These are phyloP conservation scores for Synergus gifuensis DNA, from an alignment of 2,888 invertebrate genomes.

Conservation along the genomic window DNA sequence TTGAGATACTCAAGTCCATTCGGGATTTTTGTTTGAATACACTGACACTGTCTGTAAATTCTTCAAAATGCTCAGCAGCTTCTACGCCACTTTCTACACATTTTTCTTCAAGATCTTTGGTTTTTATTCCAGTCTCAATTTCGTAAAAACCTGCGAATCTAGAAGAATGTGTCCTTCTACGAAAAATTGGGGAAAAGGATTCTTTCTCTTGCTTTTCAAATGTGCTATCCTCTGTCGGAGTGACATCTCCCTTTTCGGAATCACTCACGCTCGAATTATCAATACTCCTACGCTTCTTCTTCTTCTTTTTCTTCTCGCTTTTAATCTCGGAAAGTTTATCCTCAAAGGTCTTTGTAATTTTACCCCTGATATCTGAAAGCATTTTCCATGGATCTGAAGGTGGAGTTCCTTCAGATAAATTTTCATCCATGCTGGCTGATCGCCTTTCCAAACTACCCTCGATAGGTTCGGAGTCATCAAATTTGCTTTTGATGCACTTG, in stretches of 20 bases:
- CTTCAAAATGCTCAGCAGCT: constrained; percentile 77
- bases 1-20: constrained; percentile 39
- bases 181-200: constrained; percentile 52
- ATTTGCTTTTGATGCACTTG: constrained; percentile 78
- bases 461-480: constrained; percentile 75
- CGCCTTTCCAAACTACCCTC: constrained; percentile 80
- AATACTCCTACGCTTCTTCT: constrained; percentile 78
- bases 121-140: constrained; percentile 73
- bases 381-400: constrained; percentile 86
- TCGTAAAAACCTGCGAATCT: constrained; percentile 77
- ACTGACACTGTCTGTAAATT: constrained; percentile 42
- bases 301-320: constrained; percentile 78
- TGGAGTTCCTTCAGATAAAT: constrained; percentile 76
- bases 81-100: constrained; percentile 74
- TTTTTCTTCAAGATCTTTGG: constrained; percentile 70
- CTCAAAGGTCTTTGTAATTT: constrained; percentile 88
- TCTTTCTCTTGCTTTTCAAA: constrained; percentile 66
- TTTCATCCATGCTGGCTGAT: constrained; percentile 82
- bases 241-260: constrained; percentile 79
- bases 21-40: constrained; percentile 35
- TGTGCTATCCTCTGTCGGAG: constrained; percentile 67
- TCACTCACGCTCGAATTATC: constrained; percentile 85
- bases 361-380: constrained; percentile 85
- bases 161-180: constrained; percentile 60
- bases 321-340: constrained; percentile 86